Base-by-base conservation (phyloP, 2,113 vertebrate genomes). In the Halichoeres trimaculatus region DNA sequence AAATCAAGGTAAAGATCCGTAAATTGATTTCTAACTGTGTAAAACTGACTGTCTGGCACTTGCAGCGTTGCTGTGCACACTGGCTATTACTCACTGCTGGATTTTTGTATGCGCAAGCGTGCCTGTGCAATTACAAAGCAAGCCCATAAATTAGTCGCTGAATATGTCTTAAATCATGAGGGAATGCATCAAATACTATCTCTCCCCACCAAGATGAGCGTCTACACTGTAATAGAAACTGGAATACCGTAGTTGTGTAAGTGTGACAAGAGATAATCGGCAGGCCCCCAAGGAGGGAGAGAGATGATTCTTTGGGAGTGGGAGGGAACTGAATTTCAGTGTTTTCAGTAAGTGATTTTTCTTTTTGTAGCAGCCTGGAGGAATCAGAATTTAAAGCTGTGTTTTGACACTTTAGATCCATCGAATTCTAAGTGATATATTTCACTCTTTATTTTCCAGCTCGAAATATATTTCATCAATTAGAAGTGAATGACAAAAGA, bases 121-220 rank as follows among this genome's bases (percentile, higher is more conserved):
- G 70, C 74, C 74, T 30, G 22, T 77, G 70, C 83, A 87, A 86
- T 90, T 91, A 91, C 79, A 88, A 83, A 87, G 80, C 67, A 72
- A 69, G 76, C 59, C 45, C 57, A 91, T 88, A 85, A 90, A 91
- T 89, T 81, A 85, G 81, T 76, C n/a, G 5, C 62, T 59, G 76
- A 84, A 87, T 89, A 74, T 67, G 84, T 81, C 69, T 85, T 89
- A 83, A 89, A 85, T 89, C 79, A 83, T 72, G 48, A 72, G 80
- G 73, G 10, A 88, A 90, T 75, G 77, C 80, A 84, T 89, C 48
- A 85, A 80, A 87, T 80, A 66, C 36, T 78, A 70, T 84, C 83
- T 73, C 38, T 72, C 61, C 51, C 59, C 48, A 51, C 77, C 61
- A 52, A 77, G 51, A 65, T 14, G 20, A 38, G 26, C 68, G 71